Evolutionary conservation across 2,797 vertebrate species (phyloP), one percentile per base, ranked within the genome.

Genomic region (Syngnathus acus): DNA sequence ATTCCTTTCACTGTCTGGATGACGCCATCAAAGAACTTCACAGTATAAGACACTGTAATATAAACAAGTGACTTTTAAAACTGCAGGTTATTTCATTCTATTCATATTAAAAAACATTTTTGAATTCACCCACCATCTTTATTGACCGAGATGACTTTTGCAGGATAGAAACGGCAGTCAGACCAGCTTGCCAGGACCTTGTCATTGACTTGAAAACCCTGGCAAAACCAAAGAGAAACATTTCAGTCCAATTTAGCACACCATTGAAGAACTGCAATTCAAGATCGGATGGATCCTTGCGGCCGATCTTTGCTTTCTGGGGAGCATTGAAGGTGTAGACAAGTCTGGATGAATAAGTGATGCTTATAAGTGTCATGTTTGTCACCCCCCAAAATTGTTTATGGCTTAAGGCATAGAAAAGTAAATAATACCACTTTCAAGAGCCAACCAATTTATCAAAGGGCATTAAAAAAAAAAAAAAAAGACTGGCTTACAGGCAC

Each of bases 21-120:
- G 82, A 98, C 94, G 63, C 96, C 96, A 89, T 98, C 96, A 76
- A 96, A 98, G 89, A 98, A 98, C 84, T 95, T 96, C 82, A 98
- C 95, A 78, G 94, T 96, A 86, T 98, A 98, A 32, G 96, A 96
- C 83, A 93, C 96, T 98, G 80, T 37, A 65, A 5, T 58, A 32
- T 39, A 19, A 40, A 59, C 8, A 11, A 40, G 2, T 4, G 65
- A 54, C 32, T 11, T 54, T 48, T 16, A 1, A 67, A 66, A 66
- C 51, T n/a, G 57, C 40, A 26, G 39, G 55, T 23, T 4, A 55
- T 47, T 26, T 38, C n/a, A 45, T 59, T 4, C 55, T 21, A 10
- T 50, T 32, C 21, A 50, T 47, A 5, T 47, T 1, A 32, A 32
- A 32, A 32, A 32, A 32, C 14, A 13, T 39, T 14, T 43, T 42